Percentiles rank a stretch among this genome's conserved stretches.
phyloP scores from a whole-genome alignment of 2,888 invertebrate genomes.

The Hedychridium roseum region DNA sequence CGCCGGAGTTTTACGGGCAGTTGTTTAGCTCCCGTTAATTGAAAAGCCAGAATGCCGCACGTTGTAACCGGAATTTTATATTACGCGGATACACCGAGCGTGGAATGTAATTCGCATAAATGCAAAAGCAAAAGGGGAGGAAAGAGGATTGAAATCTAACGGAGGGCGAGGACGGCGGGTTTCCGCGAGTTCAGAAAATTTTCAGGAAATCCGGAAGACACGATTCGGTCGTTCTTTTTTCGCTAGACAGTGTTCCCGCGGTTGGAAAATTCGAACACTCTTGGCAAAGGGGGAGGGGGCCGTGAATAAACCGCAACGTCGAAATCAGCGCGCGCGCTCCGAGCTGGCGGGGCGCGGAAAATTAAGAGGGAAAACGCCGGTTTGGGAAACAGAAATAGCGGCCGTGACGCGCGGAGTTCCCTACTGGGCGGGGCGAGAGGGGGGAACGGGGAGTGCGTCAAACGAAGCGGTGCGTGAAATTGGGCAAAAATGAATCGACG shows the following conservation, averaged over 20 bases:
- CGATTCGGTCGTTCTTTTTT: background rate
- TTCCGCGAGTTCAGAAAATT: no score
- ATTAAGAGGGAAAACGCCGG: conserved; percentile 30
- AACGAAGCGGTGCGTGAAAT: conserved; percentile 43
- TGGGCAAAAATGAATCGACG: conserved; percentile 42
- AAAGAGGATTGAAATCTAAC: no score
- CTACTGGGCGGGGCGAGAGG: conserved; percentile 1
- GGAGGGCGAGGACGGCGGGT: no score
- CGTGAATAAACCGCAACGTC: conserved; percentile 35
- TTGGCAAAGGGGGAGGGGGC: conserved; percentile 21
- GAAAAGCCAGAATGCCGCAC: no score
- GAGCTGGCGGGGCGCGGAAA: conserved; percentile 28
- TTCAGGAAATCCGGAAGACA: no score
- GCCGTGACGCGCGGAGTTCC: background rate
- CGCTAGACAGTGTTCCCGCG: conserved; percentile 19
- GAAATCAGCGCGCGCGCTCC: conserved; percentile 30
- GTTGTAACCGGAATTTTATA: no score
- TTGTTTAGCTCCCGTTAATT: no score
- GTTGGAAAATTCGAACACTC: conserved; percentile 35
- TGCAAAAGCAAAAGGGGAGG: conserved; percentile 12
- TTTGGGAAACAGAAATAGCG: conserved; percentile 2
- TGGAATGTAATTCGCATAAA: background rate
- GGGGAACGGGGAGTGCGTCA: conserved; percentile 8
- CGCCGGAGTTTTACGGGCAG: no score
- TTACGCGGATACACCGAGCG: conserved; percentile 8